Base-by-base conservation (phyloP, 1,140 invertebrate genomes). In the Bathynomus jamesi region DNA sequence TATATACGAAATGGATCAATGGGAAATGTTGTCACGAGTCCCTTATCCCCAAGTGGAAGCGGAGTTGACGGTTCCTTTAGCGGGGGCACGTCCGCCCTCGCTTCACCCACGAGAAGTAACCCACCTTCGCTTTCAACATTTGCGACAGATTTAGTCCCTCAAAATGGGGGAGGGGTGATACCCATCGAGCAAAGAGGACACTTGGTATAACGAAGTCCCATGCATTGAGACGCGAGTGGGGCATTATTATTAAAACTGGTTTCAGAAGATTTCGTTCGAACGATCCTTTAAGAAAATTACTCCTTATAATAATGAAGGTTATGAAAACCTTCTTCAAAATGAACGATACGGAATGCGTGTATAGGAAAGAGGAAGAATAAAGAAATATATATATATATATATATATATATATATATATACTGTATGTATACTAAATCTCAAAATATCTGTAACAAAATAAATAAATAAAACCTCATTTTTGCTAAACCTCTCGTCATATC, bases 1-100 rank as follows among this genome's bases (percentile, higher is more conserved):
- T 77, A 77, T 66, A 77, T 77, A 61, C 69, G 76, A 8, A 77
- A 77, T 40, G 76, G 76, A 28, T 77, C 76, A 21, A 74, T 73
- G 70, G 72, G 70, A 53, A 72, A 71, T 65, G 69, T 69, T 4
- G 69, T n/a, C n/a, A n/a, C 61, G 32, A 60, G 68, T 4, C 27
- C 72, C 13, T 40, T 67, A 32, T 69, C 74, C 0, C 46, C 71
- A 5, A 24, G 60, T 28, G 61, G 53, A 61, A 65, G 65, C 21
- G n/a, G n/a, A n/a, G n/a, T n/a, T n/a, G n/a, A n/a, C n/a, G n/a
- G n/a, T n/a, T 1, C n/a, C 67, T 3, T 31, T 28, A 27, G 29
- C 24, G 24, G 69, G 40, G 1, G 61, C 24, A 5, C 32, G 31
- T 28, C 31, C 25, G 7, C 28, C n/a, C 11, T 32, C 46, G 13